These are phyloP conservation scores for Tapera naevia DNA, from an alignment of 2,797 vertebrate species.

Conservation along the genomic window DNA sequence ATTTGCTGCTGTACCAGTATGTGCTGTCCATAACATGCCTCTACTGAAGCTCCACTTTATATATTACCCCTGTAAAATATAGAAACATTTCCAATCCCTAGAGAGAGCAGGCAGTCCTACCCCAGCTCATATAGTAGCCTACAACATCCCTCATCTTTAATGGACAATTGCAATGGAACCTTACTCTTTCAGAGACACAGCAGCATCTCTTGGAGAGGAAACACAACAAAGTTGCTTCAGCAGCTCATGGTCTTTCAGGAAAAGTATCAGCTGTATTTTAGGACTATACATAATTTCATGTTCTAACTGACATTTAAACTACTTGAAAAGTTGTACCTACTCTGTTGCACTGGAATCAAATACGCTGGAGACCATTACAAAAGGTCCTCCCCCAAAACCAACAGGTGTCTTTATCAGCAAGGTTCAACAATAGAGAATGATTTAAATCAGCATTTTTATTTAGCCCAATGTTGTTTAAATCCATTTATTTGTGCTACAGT, in stretches of 20 bases:
- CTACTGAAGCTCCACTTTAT: neutral
- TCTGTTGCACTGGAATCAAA: conserved; percentile 74
- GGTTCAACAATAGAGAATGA: neutral
- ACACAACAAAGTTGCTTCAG: neutral
- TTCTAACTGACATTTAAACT: conserved; percentile 78
- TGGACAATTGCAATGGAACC: neutral
- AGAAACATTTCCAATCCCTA: neutral
- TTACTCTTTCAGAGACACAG: neutral
- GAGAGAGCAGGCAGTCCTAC: neutral
- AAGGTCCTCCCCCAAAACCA: conserved; percentile 63
- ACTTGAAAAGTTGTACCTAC: conserved; percentile 75
- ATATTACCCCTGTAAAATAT: neutral
- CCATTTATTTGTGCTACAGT: neutral
- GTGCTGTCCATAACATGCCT: neutral
- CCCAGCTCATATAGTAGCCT: rapidly evolving
- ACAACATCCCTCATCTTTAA: neutral
- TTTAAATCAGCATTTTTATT: neutral
- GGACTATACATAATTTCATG: conserved; percentile 66
- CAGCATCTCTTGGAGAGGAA: neutral
- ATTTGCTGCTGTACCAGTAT: neutral
- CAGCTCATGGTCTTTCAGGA: conserved; percentile 56
- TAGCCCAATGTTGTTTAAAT: neutral
- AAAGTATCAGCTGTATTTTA: conserved; percentile 79
- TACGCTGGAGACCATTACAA: conserved; percentile 65
- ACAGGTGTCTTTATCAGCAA: neutral